Evolutionary conservation across 2,888 invertebrate species (phyloP).

Genomic region (Diarsia dahlii): DNA sequence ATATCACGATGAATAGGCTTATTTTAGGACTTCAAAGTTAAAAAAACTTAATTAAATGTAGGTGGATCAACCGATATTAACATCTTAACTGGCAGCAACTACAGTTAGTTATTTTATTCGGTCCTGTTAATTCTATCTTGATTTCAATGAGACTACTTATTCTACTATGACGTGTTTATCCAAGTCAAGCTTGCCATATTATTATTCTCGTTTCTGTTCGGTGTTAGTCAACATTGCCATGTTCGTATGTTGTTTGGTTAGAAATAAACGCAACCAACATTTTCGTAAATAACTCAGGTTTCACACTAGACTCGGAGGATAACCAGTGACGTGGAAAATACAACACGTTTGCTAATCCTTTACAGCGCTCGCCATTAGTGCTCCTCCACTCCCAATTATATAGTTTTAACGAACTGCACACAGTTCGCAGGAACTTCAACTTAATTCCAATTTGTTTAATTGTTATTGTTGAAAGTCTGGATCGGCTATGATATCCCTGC

Average conservation of each 20-base stretch:
- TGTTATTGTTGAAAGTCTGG: conserved; percentile 61
- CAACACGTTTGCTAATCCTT: conserved; percentile 70
- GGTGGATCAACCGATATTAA: no score
- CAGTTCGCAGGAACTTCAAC: conserved; percentile 71
- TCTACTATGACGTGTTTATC: not conserved
- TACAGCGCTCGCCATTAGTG: conserved; percentile 66
- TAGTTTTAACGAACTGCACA: conserved; percentile 80
- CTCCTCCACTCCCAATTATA: conserved; percentile 73
- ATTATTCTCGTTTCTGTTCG: not conserved
- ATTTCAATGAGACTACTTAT: not conserved
- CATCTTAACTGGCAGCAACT: no score
- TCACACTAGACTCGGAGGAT: conserved; percentile 10
- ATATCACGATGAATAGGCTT: no score
- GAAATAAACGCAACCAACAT: conserved; percentile 1
- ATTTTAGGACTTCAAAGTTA: no score
- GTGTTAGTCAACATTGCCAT: not conserved
- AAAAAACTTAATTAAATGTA: no score
- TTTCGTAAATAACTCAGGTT: conserved; percentile 25
- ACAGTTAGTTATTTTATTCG: not conserved
- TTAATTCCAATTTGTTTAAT: conserved; percentile 77
- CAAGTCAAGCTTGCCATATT: not conserved
- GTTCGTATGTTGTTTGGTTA: not conserved
- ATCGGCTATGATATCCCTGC: conserved; percentile 50
- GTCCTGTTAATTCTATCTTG: not conserved
- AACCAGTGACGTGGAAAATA: conserved; percentile 57